Base-by-base conservation (phyloP, 1,140 invertebrate species). In the Gryon sp. region DNA sequence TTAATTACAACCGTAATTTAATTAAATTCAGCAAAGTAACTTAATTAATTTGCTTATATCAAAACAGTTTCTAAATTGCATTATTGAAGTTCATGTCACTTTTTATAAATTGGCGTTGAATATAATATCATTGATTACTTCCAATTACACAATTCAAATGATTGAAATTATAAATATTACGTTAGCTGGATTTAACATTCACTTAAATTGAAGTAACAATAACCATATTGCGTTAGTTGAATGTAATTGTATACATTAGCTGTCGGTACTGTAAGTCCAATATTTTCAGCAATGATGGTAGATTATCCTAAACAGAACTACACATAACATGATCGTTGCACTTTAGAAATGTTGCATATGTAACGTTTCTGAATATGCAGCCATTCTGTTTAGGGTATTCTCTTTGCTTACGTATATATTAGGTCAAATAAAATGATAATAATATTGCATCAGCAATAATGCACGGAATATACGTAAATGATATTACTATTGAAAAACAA, bases 291-390 rank as follows among this genome's bases (percentile, higher is more conserved):
- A 48, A 55, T 12, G 15, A 28, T 12, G 50, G 38, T 55, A 66
- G 50, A 55, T 46, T 66, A 66, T 55, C 50, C 20, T 45, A 68
- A 68, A 68, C 52, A 57, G 48, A 46, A 68, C 32, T 68, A 48
- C 19, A 68, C 32, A 48, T 48, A 68, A 57, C 50, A 55, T 19
- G 48, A 68, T 57, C 50, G 52, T 57, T 57, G 52, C 32, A 48
- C 52, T 57, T 57, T 48, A 68, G 52, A 68, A 68, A 38, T 52
- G 60, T 46, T 68, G 63, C 63, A 68, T 46, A 57, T 57, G 63
- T 68, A 55, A 57, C 32, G 32, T 32, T 57, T 3, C 15, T 57
- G 20, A 48, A 28, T 46, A 55, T 28, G 50, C 24, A 19, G 19
- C 40, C 26, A 15, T 46, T 53, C 62, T 30, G 30, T 66, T 66